Percentiles rank a stretch among this genome's conserved stretches.
Evolutionary conservation across 2,113 vertebrate genomes (phyloP).

Genomic region (cat (Felis catus)): DNA sequence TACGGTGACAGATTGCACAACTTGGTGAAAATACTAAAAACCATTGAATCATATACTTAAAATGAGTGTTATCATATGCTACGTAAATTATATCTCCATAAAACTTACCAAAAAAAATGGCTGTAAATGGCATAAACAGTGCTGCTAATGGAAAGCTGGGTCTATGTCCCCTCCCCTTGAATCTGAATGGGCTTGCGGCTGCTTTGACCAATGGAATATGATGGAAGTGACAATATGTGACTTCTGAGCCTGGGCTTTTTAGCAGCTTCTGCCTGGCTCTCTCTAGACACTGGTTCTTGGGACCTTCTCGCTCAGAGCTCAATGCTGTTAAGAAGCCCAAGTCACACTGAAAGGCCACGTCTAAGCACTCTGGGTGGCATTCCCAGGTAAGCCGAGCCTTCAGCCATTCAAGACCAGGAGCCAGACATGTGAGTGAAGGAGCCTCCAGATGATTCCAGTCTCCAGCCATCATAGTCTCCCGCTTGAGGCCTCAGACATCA

Average conservation of each 20-base stretch:
- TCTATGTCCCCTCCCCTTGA: not conserved
- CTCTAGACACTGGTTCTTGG: not conserved
- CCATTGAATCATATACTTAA: not conserved
- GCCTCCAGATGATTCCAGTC: not conserved
- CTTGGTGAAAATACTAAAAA: not conserved
- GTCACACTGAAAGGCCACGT: not conserved
- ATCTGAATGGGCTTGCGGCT: not conserved
- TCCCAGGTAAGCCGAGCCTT: not conserved
- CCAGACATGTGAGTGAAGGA: not conserved
- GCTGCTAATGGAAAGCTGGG: not conserved
- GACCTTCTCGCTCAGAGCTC: not conserved
- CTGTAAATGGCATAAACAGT: not conserved
- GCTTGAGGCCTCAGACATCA: not conserved
- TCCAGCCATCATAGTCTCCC: not conserved
- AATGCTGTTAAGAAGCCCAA: not conserved
- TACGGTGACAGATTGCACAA: not conserved
- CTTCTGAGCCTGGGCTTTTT: not conserved
- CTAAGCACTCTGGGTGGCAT: not conserved
- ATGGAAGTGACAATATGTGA: not conserved
- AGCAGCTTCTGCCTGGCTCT: not conserved
- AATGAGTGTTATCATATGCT: not conserved
- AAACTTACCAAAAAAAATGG: not conserved
- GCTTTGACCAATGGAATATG: not conserved
- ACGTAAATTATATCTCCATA: not conserved
- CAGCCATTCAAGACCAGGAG: not conserved